phyloP scores from a whole-genome alignment of 1,140 invertebrate genomes.

The Trinorchestia longiramus region DNA sequence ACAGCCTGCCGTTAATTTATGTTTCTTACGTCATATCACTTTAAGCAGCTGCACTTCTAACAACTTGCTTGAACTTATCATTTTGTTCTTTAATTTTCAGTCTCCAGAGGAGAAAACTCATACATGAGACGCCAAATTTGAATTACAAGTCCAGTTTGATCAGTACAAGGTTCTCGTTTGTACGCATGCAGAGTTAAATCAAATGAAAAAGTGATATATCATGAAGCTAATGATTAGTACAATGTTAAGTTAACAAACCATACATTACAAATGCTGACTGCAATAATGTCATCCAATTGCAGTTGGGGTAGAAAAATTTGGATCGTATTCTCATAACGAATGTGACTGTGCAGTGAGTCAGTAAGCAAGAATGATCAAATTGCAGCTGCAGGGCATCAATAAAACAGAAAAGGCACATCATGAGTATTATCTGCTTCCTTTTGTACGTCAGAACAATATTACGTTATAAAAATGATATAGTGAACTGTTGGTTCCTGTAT shows the following conservation, averaged over 20 bases:
- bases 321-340: neutral
- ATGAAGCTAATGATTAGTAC: neutral
- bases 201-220: neutral
- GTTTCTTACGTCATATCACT: neutral
- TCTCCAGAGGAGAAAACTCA: neutral
- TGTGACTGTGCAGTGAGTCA: neutral
- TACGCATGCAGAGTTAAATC: neutral
- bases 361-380: neutral
- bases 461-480: too few relatives aligned
- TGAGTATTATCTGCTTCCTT: too few relatives aligned
- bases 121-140: neutral
- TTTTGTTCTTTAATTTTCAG: neutral
- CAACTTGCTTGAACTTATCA: neutral
- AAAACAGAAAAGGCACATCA: too few relatives aligned
- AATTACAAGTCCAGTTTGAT: neutral
- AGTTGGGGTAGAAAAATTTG: neutral
- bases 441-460: too few relatives aligned
- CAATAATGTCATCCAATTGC: neutral
- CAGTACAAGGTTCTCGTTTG: neutral
- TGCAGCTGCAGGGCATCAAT: too few relatives aligned
- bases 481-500: too few relatives aligned
- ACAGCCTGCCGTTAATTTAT: neutral
- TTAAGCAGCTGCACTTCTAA: neutral
- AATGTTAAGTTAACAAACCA: neutral
- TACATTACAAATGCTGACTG: neutral